Evolutionary conservation across 1,140 invertebrate species (phyloP), one percentile per base, ranked within the genome.

Genomic region (Saccostrea glomerata): DNA sequence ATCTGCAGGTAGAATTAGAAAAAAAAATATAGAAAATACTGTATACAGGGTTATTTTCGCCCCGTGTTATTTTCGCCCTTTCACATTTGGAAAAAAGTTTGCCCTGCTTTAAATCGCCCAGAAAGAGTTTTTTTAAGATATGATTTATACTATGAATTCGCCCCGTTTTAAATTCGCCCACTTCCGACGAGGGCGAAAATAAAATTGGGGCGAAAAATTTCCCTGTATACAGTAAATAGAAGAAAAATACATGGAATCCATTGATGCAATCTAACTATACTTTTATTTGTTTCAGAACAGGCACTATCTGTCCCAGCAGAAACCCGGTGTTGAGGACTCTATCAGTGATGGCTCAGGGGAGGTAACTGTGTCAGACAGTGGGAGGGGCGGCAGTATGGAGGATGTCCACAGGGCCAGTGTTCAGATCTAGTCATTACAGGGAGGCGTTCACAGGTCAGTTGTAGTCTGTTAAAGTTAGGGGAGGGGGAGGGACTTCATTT

Each of bases 331-430:
- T 63, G 87, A 88, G 23, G 87, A 88, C 55, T 56, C 83, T 0
- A 54, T 60, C 6, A 88, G 87, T 84, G 84, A 88, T 56, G 84
- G 84, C 1, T 88, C 87, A 88, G 87, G 84, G 83, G 87, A 88
- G 63, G 25, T 88, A 56, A 88, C 87, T 58, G 66, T 77, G 66
- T 83, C 84, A 55, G 87, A 88, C 87, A 88, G 87, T 58, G 87
- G 87, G 1, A 60, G 87, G 7, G 87, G 87, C 0, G 87, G 87
- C 20, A 88, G 87, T 25, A 82, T 83, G 63, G 87, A 88, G 47
- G 87, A 88, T 47, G 23, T 88, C 7, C 87, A 85, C 58, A 82
- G 70, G 47, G 66, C 40, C 40, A 88, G 87, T 23, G 84, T 85
- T 11, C 73, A 73, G 83, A 88, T 88, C 66, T 85, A 85, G 63